Conservation (phyloP, 1,140 invertebrate genomes). For the Listronotus oregonensis region DNA sequence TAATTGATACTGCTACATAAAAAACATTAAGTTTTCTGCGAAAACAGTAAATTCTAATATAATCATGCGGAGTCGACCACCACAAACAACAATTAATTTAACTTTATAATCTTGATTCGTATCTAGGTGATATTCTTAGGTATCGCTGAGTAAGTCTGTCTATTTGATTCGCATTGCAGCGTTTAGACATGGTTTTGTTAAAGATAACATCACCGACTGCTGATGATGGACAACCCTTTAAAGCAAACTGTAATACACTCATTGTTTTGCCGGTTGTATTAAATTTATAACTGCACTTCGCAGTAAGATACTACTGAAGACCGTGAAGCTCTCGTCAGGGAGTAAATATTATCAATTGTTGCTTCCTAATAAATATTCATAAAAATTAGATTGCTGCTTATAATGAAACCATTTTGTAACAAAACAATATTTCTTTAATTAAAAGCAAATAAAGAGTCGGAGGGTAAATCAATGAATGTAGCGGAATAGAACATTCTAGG, state of each 20-base stretch:
- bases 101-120: conserved; percentile 10
- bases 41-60: too few species aligned
- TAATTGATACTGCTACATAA: too few species aligned
- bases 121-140: conserved; percentile 18
- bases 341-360: too few species aligned
- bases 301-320: background rate
- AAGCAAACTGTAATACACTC: conserved; percentile 6
- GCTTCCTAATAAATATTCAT: too few species aligned
- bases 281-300: conserved; percentile 8
- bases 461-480: too few species aligned
- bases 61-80: background rate
- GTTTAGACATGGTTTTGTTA: conserved; percentile 29
- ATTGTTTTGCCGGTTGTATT: conserved; percentile 9
- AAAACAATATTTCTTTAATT: too few species aligned
- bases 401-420: too few species aligned
- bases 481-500: too few species aligned
- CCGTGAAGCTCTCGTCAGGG: too few species aligned
- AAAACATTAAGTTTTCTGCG: too few species aligned
- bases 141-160: conserved; percentile 9
- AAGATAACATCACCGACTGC: conserved; percentile 24
- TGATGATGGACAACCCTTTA: conserved; percentile 28
- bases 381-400: too few species aligned
- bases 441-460: too few species aligned
- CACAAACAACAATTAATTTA: conserved; percentile 9
- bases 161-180: conserved; percentile 29